Conservation (phyloP, 2,888 invertebrate genomes). For the Galerucella nymphaeae region DNA sequence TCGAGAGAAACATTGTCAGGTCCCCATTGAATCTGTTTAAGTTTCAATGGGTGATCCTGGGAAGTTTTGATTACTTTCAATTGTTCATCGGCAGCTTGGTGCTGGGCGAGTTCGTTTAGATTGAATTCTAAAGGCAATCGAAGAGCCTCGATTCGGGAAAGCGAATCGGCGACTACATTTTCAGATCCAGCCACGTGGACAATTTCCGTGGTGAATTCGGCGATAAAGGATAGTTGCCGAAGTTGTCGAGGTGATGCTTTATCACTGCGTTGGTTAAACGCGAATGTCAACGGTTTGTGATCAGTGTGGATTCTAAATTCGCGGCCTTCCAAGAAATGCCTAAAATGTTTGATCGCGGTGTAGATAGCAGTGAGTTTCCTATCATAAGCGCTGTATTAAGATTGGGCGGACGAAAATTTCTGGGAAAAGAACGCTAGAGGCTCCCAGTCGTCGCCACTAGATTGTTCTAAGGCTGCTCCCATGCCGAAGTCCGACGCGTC, state of each 20-base stretch:
- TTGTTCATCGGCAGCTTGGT: constrained; percentile 27
- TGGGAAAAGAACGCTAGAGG: no score
- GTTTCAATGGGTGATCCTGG: not conserved
- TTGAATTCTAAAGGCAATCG: constrained; percentile 18
- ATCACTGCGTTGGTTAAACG: constrained; percentile 13
- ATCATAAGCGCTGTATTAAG: constrained; percentile 14
- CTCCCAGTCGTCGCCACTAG: no score
- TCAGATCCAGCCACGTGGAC: no score
- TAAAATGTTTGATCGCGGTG: no score
- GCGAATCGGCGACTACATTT: not conserved
- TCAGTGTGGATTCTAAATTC: no score
- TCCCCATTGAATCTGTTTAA: no score
- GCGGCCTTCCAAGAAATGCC: constrained; percentile 2
- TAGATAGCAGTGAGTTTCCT: not conserved
- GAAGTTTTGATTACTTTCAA: constrained; percentile 8
- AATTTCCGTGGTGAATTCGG: no score
- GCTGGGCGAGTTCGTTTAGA: constrained; percentile 28
- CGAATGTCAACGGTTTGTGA: constrained; percentile 1
- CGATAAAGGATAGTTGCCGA: constrained; percentile 14
- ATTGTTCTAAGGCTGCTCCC: no score
- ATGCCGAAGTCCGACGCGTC: no score
- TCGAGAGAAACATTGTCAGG: no score
- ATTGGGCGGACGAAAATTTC: not conserved
- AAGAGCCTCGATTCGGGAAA: constrained; percentile 30
- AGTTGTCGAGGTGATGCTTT: constrained; percentile 28